Conservation (phyloP, 1,140 invertebrate species). For the Procambarus virginalis region DNA sequence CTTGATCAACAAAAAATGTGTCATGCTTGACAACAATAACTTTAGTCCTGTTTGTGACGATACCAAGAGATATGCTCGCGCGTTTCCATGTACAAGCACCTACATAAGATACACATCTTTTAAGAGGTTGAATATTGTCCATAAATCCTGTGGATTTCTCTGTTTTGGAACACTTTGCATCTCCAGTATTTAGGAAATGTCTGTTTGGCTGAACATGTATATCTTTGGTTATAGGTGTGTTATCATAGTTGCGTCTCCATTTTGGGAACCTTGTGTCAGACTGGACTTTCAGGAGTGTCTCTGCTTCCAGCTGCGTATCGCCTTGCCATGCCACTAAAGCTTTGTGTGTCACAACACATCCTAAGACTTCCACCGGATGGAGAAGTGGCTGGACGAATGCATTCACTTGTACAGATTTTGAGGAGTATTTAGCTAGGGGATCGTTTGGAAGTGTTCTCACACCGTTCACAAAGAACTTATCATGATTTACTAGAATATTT, state of each 20-base stretch:
- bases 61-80: neutral
- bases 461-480: neutral
- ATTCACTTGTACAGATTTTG: neutral
- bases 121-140: neutral
- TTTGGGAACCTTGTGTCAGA: too few relatives aligned
- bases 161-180: neutral
- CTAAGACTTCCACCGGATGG: neutral
- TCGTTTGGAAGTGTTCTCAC: neutral
- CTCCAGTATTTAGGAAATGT: neutral
- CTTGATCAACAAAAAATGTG: neutral
- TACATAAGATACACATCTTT: neutral
- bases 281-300: too few relatives aligned
- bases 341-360: neutral
- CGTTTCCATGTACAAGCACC: neutral
- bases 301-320: neutral
- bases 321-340: neutral
- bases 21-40: neutral
- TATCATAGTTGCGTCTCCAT: neutral
- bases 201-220: neutral
- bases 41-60: neutral
- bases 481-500: neutral
- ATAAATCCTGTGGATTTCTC: neutral
- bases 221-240: neutral
- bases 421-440: neutral
- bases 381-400: neutral